Conservation (phyloP, 2,888 invertebrate species). For the Hofmannophila pseudospretella region DNA sequence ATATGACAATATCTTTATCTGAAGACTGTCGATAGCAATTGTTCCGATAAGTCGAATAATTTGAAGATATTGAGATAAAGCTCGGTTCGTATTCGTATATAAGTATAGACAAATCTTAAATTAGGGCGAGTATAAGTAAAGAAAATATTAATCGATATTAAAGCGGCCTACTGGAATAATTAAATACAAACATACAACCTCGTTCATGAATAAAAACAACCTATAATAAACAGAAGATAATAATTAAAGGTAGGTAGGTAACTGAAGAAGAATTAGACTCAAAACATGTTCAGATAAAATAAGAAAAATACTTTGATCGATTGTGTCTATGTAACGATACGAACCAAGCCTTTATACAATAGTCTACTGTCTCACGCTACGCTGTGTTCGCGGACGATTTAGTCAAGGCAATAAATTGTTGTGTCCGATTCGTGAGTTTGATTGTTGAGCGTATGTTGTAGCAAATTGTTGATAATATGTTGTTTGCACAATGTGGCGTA, state of each 20-base stretch:
- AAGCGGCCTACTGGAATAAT: constrained; percentile 8
- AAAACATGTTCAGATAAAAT: too few species aligned
- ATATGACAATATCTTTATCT: constrained; percentile 29
- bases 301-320: too few species aligned
- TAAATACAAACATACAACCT: not conserved
- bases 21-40: constrained; percentile 55
- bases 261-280: too few species aligned
- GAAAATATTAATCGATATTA: constrained; percentile 2
- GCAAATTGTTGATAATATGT: constrained; percentile 1
- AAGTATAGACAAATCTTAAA: constrained; percentile 9
- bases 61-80: constrained; percentile 22
- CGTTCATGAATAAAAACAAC: too few species aligned
- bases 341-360: constrained; percentile 15
- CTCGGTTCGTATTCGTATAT: constrained; percentile 34
- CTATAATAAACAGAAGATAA: too few species aligned
- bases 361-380: constrained; percentile 20
- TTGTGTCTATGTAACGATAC: constrained; percentile 13
- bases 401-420: constrained; percentile 4
- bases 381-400: constrained; percentile 18
- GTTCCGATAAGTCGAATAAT: too few species aligned
- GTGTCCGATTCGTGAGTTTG: constrained; percentile 3
- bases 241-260: too few species aligned
- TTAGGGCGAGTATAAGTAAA: too few species aligned
- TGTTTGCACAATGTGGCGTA: constrained; percentile 8
- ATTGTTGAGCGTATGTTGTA: constrained; percentile 1